phyloP scores from a whole-genome alignment of 2,797 vertebrate species.

The Falco novaeseelandiae region DNA sequence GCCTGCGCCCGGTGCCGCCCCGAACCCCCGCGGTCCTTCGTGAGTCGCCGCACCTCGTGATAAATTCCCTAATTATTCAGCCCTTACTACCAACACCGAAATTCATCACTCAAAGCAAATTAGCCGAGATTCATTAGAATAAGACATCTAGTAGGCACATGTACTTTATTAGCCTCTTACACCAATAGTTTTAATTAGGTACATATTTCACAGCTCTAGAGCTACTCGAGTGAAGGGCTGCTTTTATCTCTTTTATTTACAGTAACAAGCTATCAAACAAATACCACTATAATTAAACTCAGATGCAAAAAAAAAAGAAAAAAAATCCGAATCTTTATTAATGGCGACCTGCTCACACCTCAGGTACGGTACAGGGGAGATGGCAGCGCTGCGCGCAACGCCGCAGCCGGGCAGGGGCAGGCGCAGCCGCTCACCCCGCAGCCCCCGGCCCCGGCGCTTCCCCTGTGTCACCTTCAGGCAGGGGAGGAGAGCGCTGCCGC shows the following conservation, averaged over 20 bases:
- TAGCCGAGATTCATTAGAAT: slow-evolving; percentile 96
- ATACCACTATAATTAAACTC: slow-evolving; percentile 81
- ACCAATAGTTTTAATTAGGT: slow-evolving; percentile 98
- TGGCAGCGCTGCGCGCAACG: too few species aligned
- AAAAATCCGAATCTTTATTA: slow-evolving; percentile 28
- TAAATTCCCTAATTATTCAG: slow-evolving; percentile 97
- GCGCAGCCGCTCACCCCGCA: too few species aligned
- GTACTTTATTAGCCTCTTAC: slow-evolving; percentile 98
- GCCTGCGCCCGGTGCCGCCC: too few species aligned
- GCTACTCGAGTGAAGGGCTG: slow-evolving; percentile 90
- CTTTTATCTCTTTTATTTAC: slow-evolving; percentile 92
- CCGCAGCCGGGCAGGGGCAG: not conserved
- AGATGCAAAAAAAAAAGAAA: slow-evolving; percentile 64
- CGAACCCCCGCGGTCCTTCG: slow-evolving; percentile 84
- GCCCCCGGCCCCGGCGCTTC: not conserved
- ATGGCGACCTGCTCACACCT: slow-evolving; percentile 55
- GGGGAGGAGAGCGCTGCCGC: slow-evolving; percentile 29
- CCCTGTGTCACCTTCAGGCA: slow-evolving; percentile 75
- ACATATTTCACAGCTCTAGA: slow-evolving; percentile 96
- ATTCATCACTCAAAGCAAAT: slow-evolving; percentile 99
- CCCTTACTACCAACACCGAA: slow-evolving; percentile 87
- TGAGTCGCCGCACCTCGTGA: slow-evolving; percentile 88
- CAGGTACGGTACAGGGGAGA: not conserved
- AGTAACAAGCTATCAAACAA: slow-evolving; percentile 84
- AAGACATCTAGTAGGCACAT: slow-evolving; percentile 93